Evolutionary conservation across 2,113 vertebrate genomes (phyloP), one percentile per base, ranked within the genome.

Genomic region (Perca schrenkii): DNA sequence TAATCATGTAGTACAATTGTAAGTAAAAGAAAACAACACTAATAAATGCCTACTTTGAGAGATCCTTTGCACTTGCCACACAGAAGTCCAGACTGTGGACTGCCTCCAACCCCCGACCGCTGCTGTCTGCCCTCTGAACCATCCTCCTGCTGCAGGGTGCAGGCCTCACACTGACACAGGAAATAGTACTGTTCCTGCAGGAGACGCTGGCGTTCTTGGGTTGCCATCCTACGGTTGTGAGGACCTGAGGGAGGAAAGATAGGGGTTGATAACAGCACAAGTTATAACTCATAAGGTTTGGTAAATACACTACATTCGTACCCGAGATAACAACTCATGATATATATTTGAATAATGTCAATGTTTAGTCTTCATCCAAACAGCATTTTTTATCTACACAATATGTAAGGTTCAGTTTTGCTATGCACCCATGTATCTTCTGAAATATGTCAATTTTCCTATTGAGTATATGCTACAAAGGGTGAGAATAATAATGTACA

Each of bases 171-270:
- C 73, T 0, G 19, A 84, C 98, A 99, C 50, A 94, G 84, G 40
- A 99, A 99, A 88, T 96, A 98, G 93, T 99, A 99, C 89, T 99
- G 98, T 4, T 93, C 89, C 86, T 94, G 95, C 81, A 98, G 95
- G 78, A 91, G 93, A 80, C 74, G 89, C n/a, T 82, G 96, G 14
- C 98, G 96, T 79, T 97, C 94, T 31, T 74, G 73, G 66, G 90
- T 90, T 21, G 10, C 79, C 97, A 98, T 96, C 62, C 97, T 95
- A 7, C 93, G 94, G 65, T 43, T 72, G 65, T 98, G 96, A 53
- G 98, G 98, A 69, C 98, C 98, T 99, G 94, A 4, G 62, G 34
- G 66, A 65, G 54, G 49, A 11, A 74, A 3, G 19, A 19, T 0
- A 21, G 63, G 12, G 1, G 8, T 43, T 40, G 31, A 72, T 19